phyloP scores from a whole-genome alignment of 2,113 vertebrate species.

The Glaucidium brasilianum region DNA sequence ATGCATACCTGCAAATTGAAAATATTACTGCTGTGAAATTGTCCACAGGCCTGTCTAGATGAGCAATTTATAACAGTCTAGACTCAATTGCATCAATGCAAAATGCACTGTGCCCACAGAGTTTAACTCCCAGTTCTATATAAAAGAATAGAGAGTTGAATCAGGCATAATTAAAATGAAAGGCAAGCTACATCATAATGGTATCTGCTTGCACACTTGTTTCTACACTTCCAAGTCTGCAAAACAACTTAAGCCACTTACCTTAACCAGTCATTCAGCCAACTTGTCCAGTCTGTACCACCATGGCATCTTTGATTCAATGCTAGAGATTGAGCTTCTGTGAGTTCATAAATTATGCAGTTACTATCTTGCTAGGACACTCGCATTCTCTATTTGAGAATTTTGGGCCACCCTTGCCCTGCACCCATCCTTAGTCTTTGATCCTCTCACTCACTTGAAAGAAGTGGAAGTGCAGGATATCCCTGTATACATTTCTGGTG shows the following conservation, averaged over 20 bases:
- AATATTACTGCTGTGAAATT: neutral
- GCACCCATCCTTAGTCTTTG: neutral
- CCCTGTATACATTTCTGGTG: neutral
- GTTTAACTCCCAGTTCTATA: neutral
- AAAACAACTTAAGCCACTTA: neutral
- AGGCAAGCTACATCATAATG: neutral
- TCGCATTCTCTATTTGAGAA: neutral
- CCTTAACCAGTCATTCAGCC: neutral
- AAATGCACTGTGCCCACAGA: neutral
- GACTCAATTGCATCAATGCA: neutral
- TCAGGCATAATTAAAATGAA: neutral
- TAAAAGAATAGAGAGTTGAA: neutral
- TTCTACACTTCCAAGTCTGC: neutral
- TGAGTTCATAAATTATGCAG: neutral
- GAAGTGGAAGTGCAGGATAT: neutral
- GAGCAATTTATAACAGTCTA: neutral
- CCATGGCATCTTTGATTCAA: fast-evolving
- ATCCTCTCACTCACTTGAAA: neutral
- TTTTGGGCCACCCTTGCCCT: neutral
- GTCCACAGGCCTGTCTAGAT: neutral
- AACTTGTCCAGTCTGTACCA: neutral
- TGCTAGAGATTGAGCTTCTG: neutral
- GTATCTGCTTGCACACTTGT: neutral
- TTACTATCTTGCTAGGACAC: neutral
- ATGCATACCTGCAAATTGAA: neutral